Conservation (phyloP, 2,888 invertebrate genomes). For the Drosophila pseudotalamancana region DNA sequence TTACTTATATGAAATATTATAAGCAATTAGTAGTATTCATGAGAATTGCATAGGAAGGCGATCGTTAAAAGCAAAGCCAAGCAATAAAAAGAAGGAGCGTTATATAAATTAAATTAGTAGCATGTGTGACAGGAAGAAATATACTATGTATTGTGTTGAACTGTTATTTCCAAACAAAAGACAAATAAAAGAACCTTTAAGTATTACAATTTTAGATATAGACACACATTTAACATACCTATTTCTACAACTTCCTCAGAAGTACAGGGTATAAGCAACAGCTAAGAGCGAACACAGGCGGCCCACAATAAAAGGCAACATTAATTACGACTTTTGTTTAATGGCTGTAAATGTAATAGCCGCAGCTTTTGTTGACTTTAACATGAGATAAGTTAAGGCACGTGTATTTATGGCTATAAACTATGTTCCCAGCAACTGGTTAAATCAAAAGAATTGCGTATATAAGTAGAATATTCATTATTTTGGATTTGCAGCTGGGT, state of each 20-base stretch:
- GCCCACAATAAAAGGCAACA: slow-evolving; percentile 25
- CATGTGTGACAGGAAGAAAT: too few species aligned
- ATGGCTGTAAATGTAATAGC: slow-evolving; percentile 19
- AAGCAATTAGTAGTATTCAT: neutral
- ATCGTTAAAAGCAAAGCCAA: too few species aligned
- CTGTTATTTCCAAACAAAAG: too few species aligned
- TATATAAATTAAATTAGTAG: too few species aligned
- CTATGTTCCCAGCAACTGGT: neutral
- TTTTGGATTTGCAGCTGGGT: slow-evolving; percentile 31
- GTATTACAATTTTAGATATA: too few species aligned
- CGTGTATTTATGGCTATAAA: neutral
- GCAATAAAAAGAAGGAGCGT: too few species aligned
- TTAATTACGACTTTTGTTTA: slow-evolving; percentile 36
- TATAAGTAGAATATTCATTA: slow-evolving; percentile 1
- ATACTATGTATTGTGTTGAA: too few species aligned
- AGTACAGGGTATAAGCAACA: neutral
- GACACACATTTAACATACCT: neutral
- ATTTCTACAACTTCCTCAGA: neutral
- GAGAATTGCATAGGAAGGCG: neutral
- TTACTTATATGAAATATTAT: too few species aligned
- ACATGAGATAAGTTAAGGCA: slow-evolving; percentile 10
- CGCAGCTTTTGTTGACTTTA: slow-evolving; percentile 12
- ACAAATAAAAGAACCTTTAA: neutral
- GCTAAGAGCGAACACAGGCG: neutral
- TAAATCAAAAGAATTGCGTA: slow-evolving; percentile 15